These are phyloP conservation scores for Bicyclus anynana DNA, from an alignment of 1,140 invertebrate genomes.

Conservation along the genomic window DNA sequence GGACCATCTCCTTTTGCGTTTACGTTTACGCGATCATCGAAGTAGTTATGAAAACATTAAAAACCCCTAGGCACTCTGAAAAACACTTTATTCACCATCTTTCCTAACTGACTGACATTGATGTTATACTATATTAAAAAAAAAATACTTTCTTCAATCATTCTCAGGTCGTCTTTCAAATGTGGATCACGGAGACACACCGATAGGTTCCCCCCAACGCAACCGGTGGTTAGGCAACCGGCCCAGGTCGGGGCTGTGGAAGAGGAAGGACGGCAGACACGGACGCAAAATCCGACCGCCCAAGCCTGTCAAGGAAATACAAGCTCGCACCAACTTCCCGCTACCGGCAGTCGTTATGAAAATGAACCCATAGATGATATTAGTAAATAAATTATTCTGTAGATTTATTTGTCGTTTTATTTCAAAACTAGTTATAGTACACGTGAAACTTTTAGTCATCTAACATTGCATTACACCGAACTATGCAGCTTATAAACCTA, in stretches of 20 bases:
- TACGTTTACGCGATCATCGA: no score
- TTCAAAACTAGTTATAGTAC: no score
- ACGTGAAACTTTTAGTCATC: no score
- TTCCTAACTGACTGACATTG: no score
- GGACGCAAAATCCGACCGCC: constrained; percentile 90
- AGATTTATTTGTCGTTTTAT: constrained; percentile 1
- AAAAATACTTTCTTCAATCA: constrained; percentile 2
- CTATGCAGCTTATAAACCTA: no score
- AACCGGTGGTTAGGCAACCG: constrained; percentile 91
- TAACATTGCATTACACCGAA: no score
- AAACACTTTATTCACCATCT: no score
- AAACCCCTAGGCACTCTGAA: no score
- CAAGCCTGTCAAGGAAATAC: constrained; percentile 61
- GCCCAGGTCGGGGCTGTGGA: constrained; percentile 94
- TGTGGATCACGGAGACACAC: constrained; percentile 83
- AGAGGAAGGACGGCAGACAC: constrained; percentile 91
- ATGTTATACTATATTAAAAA: not conserved
- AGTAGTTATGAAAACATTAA: no score
- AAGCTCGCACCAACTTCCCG: constrained; percentile 14
- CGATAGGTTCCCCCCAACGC: constrained; percentile 89
- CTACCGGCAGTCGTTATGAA: constrained; percentile 37
- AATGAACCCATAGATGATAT: constrained; percentile 41
- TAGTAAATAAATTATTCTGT: not conserved
- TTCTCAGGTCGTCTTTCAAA: constrained; percentile 89
- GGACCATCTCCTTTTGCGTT: no score